Conservation (phyloP, 2,888 invertebrate species). For the Himalopsyche kuldschensis region DNA sequence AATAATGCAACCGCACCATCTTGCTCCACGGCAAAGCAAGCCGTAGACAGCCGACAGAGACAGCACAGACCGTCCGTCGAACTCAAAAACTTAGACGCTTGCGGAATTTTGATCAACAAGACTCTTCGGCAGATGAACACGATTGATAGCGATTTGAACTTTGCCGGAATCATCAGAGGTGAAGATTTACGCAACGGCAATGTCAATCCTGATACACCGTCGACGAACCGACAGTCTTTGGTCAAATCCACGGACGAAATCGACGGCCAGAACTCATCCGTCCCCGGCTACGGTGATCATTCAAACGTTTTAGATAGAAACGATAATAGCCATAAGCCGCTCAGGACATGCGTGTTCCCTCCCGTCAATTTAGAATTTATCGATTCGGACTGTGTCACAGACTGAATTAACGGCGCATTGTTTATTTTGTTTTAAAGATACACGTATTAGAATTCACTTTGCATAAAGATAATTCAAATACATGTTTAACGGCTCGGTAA, state of each 20-base stretch:
- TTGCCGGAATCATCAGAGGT: background rate
- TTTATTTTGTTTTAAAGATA: background rate
- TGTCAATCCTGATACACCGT: background rate
- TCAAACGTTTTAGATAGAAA: background rate
- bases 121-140: background rate
- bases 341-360: slow-evolving; percentile 28
- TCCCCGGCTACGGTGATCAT: background rate
- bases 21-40: background rate
- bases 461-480: no score
- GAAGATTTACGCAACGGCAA: background rate
- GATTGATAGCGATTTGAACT: background rate
- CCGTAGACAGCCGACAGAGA: background rate
- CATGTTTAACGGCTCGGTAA: no score
- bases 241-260: background rate
- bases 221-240: slow-evolving; percentile 20
- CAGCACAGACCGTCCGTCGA: background rate
- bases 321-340: background rate
- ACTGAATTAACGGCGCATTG: slow-evolving; percentile 8
- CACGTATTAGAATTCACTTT: background rate
- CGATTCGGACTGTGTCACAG: slow-evolving; percentile 36
- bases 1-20: background rate
- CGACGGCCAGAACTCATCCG: background rate
- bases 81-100: background rate
- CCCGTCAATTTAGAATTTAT: slow-evolving; percentile 37
- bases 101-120: background rate